Conservation (phyloP, 2,797 vertebrate genomes). For the Gymnodraco acuticeps region DNA sequence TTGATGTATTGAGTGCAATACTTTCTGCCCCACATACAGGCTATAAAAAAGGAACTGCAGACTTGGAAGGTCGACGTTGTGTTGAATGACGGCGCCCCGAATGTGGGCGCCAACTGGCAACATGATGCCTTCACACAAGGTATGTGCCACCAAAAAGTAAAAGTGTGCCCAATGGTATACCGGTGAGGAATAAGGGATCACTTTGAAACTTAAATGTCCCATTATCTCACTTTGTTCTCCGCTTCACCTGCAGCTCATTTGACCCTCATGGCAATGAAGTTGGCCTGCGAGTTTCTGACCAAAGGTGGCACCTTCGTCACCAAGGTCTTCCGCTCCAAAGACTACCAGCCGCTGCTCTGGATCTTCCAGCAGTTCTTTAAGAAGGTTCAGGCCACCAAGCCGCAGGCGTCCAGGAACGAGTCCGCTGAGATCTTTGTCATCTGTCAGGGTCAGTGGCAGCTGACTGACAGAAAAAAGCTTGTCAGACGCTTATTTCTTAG, state of each 20-base stretch:
- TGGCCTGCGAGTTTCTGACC: conserved; percentile 93
- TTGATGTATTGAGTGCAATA: neutral
- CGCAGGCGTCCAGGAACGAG: conserved; percentile 96
- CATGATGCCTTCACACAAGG: conserved; percentile 96
- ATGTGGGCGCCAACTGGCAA: conserved; percentile 96
- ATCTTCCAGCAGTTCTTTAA: conserved; percentile 98
- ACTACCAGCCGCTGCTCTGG: conserved; percentile 97
- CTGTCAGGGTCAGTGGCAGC: conserved; percentile 89
- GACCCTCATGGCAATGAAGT: conserved; percentile 93
- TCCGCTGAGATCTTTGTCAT: conserved; percentile 98
- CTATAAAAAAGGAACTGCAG: conserved; percentile 93
- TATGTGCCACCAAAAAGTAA: conserved; percentile 54
- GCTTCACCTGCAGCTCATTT: conserved; percentile 85
- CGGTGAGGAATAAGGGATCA: neutral
- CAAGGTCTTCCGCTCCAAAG: conserved; percentile 97
- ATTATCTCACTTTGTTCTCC: neutral
- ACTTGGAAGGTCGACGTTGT: conserved; percentile 98
- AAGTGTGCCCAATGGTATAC: too few species aligned
- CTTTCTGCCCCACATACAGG: conserved; percentile 71
- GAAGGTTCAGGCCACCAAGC: conserved; percentile 96
- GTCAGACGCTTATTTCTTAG: neutral
- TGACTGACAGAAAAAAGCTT: neutral
- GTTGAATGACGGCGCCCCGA: conserved; percentile 95
- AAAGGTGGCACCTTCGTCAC: conserved; percentile 96
- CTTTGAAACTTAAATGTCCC: neutral